phyloP scores from a whole-genome alignment of 2,888 invertebrate species.

The Limenitis camilla region DNA sequence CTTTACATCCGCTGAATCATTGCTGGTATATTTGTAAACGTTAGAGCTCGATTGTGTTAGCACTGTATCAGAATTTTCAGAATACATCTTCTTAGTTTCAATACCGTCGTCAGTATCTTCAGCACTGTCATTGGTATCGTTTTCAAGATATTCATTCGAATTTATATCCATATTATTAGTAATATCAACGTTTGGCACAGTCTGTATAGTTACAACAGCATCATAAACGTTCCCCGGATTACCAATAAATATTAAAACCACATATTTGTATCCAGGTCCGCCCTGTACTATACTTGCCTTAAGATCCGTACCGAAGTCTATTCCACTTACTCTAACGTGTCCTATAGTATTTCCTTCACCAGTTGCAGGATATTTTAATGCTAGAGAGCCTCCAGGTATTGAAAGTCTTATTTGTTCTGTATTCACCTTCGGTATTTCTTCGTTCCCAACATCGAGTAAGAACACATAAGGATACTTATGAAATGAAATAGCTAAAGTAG shows the following conservation, averaged over 20 bases:
- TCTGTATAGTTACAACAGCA: slow-evolving; percentile 56
- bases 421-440: slow-evolving; percentile 55
- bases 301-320: slow-evolving; percentile 61
- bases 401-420: slow-evolving; percentile 60
- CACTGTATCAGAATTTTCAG: slow-evolving; percentile 30
- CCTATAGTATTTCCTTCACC: slow-evolving; percentile 53
- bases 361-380: slow-evolving; percentile 57
- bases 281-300: slow-evolving; percentile 62
- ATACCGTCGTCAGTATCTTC: slow-evolving; percentile 30
- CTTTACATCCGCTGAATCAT: slow-evolving; percentile 28
- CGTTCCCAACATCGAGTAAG: slow-evolving; percentile 63
- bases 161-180: background rate
- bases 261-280: slow-evolving; percentile 64
- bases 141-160: slow-evolving; percentile 19
- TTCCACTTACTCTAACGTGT: slow-evolving; percentile 61
- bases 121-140: slow-evolving; percentile 37
- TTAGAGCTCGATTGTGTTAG: slow-evolving; percentile 45
- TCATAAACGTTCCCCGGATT: slow-evolving; percentile 53
- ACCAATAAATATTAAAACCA: slow-evolving; percentile 56
- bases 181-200: slow-evolving; percentile 32
- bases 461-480: slow-evolving; percentile 64
- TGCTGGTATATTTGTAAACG: slow-evolving; percentile 39
- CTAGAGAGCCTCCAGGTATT: slow-evolving; percentile 59
- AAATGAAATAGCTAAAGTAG: slow-evolving; percentile 47
- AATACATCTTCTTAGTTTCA: slow-evolving; percentile 23